Percentiles rank a stretch among this genome's conserved stretches.
Evolutionary conservation across 2,113 vertebrate genomes (phyloP).

Genomic region (Podocnemis expansa): DNA sequence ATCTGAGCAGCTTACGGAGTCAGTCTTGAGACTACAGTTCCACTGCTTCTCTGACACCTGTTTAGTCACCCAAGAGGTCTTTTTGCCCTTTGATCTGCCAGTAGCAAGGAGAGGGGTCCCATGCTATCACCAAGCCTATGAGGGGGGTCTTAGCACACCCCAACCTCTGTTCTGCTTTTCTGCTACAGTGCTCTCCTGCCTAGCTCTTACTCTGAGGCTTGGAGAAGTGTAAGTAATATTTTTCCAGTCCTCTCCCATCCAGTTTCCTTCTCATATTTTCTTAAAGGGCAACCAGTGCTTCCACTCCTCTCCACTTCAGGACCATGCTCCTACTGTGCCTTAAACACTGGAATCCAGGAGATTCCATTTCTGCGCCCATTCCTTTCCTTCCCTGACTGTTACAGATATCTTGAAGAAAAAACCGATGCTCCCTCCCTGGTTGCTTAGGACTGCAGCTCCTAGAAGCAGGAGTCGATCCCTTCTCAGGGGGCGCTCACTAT

Average conservation of each 20-base stretch:
- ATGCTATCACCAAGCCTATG: background rate
- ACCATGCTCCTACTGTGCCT: background rate
- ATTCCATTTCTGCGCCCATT: background rate
- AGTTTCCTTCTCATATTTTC: background rate
- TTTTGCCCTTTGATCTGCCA: background rate
- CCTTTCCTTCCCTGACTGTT: background rate
- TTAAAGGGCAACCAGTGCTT: background rate
- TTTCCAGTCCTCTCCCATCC: background rate
- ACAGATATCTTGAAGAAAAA: background rate
- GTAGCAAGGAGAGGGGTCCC: background rate
- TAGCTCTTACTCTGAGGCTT: background rate
- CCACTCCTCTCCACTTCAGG: background rate
- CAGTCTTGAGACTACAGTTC: background rate
- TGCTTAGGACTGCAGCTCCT: background rate
- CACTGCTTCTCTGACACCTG: background rate
- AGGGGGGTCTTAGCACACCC: background rate
- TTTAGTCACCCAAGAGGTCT: background rate
- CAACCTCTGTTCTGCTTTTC: background rate
- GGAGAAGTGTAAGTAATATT: background rate
- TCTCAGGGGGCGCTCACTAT: background rate
- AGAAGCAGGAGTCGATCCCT: background rate
- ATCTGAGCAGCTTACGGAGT: background rate
- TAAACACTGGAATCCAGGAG: background rate
- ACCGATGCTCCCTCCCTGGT: background rate
- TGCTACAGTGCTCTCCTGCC: background rate